Base-by-base conservation (phyloP, 2,888 invertebrate species). In the Amblyjoppa proteus region DNA sequence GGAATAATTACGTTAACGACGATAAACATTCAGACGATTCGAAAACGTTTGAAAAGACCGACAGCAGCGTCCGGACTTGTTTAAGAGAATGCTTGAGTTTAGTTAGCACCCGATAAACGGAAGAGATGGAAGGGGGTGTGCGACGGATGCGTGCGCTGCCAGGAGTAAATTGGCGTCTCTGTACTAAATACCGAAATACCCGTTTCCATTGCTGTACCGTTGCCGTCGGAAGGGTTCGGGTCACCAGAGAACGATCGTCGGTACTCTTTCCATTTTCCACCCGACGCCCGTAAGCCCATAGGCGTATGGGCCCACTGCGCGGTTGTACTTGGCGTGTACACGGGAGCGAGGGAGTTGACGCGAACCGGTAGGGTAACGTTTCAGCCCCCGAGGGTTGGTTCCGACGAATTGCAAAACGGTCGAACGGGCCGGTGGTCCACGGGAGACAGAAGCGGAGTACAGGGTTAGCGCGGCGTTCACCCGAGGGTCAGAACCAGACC, bases 171-270 rank as follows among this genome's bases (percentile, higher is more conserved):
- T 92, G 92, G 91, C 90, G 89, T 89, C 83, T 88, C 81, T 80
- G 88, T 88, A 91, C 91, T 92, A 92, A 93, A 93, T 91, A 92
- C 91, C 90, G 82, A 90, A 87, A 88, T 88, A 88, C 68, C 83
- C 84, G 85, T 88, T 87, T 88, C 85, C 81, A 88, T 86, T 84
- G 85, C 87, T 61, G 49, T 71, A 77, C 68, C 53, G 45, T 68
- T 51, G 58, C 56, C 53, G 53, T 61, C 45, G 53, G 49, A 49
- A 38, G 16, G 41, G 74, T 51, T 16, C 31, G 74, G 51, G 61
- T 45, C 64, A 38, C 64, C 53, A 34, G 77, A 81, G 81, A 84
- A 75, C 74, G 71, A 73, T 82, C 84, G 68, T 74, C 68, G 56
- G 58, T 38, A 58, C 85, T 64, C 85, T 73, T 53, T 81, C 80